Conservation (phyloP, 2,888 invertebrate species). For the Rosalia funebris region DNA sequence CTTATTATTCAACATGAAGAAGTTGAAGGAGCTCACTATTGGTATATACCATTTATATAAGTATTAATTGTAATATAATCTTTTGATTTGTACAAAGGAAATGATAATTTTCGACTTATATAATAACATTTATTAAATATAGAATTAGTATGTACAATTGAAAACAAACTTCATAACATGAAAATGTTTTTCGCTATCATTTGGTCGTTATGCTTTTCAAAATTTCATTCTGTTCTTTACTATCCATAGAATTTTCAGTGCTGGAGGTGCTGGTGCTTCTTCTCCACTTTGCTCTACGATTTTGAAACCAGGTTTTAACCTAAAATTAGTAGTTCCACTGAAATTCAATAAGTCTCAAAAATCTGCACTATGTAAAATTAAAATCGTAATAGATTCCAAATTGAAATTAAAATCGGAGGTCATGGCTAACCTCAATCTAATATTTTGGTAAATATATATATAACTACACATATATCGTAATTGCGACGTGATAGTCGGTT, state of each 20-base stretch:
- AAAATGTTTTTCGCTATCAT: constrained; percentile 7
- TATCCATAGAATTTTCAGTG: constrained; percentile 4
- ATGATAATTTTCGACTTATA: too few relatives aligned
- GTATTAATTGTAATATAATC: too few relatives aligned
- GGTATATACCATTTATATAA: too few relatives aligned
- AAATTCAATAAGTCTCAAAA: constrained; percentile 6
- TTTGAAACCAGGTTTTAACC: constrained; percentile 87
- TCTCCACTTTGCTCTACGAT: constrained; percentile 82
- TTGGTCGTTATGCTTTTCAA: background rate
- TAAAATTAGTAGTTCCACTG: constrained; percentile 51
- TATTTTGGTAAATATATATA: background rate
- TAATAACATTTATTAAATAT: too few relatives aligned
- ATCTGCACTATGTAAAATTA: constrained; percentile 1
- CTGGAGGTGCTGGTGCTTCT: constrained; percentile 36
- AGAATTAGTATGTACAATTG: too few relatives aligned
- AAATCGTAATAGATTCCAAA: background rate
- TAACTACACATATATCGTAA: background rate
- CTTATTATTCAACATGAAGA: too few relatives aligned
- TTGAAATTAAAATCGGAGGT: background rate
- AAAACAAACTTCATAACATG: too few relatives aligned
- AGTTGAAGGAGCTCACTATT: too few relatives aligned
- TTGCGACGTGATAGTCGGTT: too few relatives aligned
- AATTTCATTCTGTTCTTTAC: constrained; percentile 8
- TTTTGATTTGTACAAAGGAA: too few relatives aligned
- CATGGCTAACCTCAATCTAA: background rate